Percentiles rank a stretch among this genome's conserved stretches.
phyloP scores from a whole-genome alignment of 2,113 vertebrate species.

The Sorex fumeus region DNA sequence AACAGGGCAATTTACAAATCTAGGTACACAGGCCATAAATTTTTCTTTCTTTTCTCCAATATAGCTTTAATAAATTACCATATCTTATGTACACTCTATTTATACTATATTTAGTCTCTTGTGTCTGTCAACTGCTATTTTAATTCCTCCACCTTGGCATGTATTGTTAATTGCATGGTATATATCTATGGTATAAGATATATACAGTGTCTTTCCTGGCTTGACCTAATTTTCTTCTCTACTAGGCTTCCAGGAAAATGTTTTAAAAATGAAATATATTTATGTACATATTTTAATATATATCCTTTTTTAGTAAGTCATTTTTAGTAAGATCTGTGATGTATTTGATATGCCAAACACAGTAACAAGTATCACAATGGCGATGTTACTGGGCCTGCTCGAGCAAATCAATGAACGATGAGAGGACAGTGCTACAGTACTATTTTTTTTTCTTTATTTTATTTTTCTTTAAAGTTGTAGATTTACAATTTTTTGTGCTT shows the following conservation, averaged over 20 bases:
- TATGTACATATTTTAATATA: background rate
- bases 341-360: too few relatives aligned
- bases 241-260: background rate
- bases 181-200: background rate
- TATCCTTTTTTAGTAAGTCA: too few relatives aligned
- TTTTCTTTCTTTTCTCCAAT: background rate
- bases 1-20: background rate
- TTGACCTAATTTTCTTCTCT: background rate
- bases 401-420: too few relatives aligned
- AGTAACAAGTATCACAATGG: too few relatives aligned
- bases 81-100: background rate
- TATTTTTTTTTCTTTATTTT: too few relatives aligned
- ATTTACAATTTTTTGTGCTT: too few relatives aligned
- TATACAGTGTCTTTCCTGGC: background rate
- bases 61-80: conserved; percentile 15
- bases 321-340: too few relatives aligned
- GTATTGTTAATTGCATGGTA: background rate
- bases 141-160: background rate
- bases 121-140: background rate
- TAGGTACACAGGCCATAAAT: background rate
- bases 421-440: too few relatives aligned
- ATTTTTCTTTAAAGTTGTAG: too few relatives aligned
- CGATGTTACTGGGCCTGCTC: too few relatives aligned
- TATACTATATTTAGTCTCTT: background rate
- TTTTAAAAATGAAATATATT: conserved; percentile 25